Evolutionary conservation across 1,140 invertebrate genomes (phyloP).

Genomic region (Camponotus vicinus): DNA sequence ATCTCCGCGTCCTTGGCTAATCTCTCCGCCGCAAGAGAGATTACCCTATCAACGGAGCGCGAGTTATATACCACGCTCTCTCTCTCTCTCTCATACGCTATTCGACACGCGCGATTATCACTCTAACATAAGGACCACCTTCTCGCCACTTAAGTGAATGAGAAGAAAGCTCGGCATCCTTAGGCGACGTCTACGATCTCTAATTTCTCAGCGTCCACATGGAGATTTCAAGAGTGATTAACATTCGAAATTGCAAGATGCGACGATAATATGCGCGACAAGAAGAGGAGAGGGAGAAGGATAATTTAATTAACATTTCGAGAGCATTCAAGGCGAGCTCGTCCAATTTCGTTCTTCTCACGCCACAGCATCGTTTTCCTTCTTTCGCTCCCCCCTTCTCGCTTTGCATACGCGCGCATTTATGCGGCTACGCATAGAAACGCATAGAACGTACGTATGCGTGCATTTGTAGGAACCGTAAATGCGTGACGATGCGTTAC

Average conservation of each 20-base stretch:
- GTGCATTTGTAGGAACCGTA: slow-evolving; percentile 57
- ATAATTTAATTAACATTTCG: slow-evolving; percentile 26
- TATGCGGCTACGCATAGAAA: slow-evolving; percentile 2
- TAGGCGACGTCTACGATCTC: slow-evolving; percentile 5
- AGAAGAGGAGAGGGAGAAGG: slow-evolving; percentile 14
- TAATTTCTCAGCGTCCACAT: background rate
- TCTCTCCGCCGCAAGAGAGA: slow-evolving; percentile 81
- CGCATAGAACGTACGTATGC: slow-evolving; percentile 27
- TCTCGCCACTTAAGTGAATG: background rate
- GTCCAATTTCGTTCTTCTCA: slow-evolving; percentile 5
- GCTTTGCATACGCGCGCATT: background rate
- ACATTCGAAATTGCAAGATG: background rate
- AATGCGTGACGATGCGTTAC: slow-evolving; percentile 73
- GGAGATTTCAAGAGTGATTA: background rate
- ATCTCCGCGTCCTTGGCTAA: slow-evolving; percentile 86
- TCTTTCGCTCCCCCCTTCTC: background rate
- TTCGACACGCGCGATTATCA: slow-evolving; percentile 56
- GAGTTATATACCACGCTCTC: slow-evolving; percentile 67
- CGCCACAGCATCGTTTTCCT: background rate
- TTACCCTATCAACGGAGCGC: slow-evolving; percentile 79
- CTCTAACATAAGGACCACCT: slow-evolving; percentile 49
- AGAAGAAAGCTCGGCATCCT: slow-evolving; percentile 24
- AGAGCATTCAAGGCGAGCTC: background rate
- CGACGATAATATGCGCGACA: background rate
- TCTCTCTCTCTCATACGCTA: slow-evolving; percentile 32